Evolutionary conservation across 2,888 invertebrate species (phyloP).

Genomic region (Drosophila paranaensis): DNA sequence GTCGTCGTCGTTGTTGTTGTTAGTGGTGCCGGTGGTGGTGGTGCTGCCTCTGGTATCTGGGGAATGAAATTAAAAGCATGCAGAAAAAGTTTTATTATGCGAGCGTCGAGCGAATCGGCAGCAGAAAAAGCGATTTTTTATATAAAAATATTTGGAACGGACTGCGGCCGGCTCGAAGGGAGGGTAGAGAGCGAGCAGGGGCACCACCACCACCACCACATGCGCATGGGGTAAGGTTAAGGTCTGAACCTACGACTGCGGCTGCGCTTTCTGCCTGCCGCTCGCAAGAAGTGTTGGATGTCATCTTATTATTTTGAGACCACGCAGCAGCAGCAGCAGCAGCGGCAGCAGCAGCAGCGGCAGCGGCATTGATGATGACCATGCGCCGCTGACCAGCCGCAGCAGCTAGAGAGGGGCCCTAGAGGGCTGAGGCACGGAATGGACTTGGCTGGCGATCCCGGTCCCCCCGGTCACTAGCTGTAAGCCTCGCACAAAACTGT

Average conservation of each 20-base stretch:
- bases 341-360: constrained; percentile 40
- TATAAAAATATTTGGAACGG: constrained; percentile 73
- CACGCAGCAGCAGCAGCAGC: constrained; percentile 55
- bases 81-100: constrained; percentile 74
- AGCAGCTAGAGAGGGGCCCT: constrained; percentile 31
- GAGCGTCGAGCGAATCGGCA: constrained; percentile 30
- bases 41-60: constrained; percentile 51
- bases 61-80: constrained; percentile 76
- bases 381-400: constrained; percentile 68
- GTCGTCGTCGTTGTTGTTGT: constrained; percentile 5
- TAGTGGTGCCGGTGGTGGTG: constrained; percentile 6
- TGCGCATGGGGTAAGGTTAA: constrained; percentile 61
- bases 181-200: constrained; percentile 22
- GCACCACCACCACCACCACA: constrained; percentile 42
- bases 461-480: constrained; percentile 37
- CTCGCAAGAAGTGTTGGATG: constrained; percentile 85
- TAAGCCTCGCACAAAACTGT: constrained; percentile 81
- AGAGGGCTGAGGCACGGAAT: constrained; percentile 31
- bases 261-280: constrained; percentile 46
- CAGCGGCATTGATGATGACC: constrained; percentile 69
- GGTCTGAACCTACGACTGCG: constrained; percentile 43
- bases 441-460: constrained; percentile 20
- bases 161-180: constrained; percentile 26
- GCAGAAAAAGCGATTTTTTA: constrained; percentile 66
- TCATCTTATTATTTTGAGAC: constrained; percentile 84